Evolutionary conservation across 1,140 invertebrate species (phyloP), one percentile per base, ranked within the genome.

Genomic region (Pectinophora gossypiella): DNA sequence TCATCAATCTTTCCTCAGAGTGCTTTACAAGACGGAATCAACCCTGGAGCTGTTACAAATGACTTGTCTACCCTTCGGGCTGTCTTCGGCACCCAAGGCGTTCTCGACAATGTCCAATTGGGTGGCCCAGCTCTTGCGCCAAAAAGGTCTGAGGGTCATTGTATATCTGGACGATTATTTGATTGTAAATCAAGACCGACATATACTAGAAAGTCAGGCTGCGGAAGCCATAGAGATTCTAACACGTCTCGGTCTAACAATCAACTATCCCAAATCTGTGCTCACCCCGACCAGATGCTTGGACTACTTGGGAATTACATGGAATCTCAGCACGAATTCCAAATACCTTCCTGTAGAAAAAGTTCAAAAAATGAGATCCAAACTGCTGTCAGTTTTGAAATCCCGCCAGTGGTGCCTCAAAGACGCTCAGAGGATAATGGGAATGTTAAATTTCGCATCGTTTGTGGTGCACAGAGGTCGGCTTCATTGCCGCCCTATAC

Each of bases 91-190:
- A n/a, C n/a, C n/a, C n/a, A n/a, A n/a, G n/a, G 71, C 45, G 0
- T 74, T 74, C 32, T 35, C 71, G 4, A 64, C 55, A 22, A 18
- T 74, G 9, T 48, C 46, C 13, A 72, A 70, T 22, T 74, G 58
- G 60, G 16, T 63, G 3, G 60, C 58, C 10, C 45, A 20, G 22
- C 9, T 19, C 1, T 46, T 61, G 3, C 1, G 59, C 6, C 15
- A 53, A 48, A 46, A 40, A 70, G 6, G 19, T 51, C 15, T 71
- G 65, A 64, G 27, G 19, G 32, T 43, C 57, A 18, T 57, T 0
- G 63, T 69, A 0, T 72, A 72, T 18, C 38, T 72, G 18, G 66
- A 68, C 69, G 69, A 68, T 32, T 72, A 67, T 38, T 56, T 45
- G 5, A 7, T 19, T 7, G 20, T 45, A 9, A 45, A 20, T 19